Evolutionary conservation across 1,140 invertebrate genomes (phyloP).

Genomic region (Rhyzopertha dominica): DNA sequence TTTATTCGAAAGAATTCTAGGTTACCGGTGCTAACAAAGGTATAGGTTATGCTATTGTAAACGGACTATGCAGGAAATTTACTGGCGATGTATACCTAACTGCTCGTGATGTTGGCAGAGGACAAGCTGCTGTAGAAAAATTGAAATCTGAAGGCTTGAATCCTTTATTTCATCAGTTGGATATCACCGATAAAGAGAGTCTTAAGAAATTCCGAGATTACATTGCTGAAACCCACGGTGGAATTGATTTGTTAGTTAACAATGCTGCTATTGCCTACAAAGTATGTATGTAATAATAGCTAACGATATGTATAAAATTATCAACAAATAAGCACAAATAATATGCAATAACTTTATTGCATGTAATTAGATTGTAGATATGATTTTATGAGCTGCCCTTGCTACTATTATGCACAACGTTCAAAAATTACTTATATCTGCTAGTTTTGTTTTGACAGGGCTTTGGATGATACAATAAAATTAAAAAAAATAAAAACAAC

Average conservation of each 20-base stretch:
- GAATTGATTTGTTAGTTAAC: slow-evolving; percentile 76
- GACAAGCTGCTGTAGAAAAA: slow-evolving; percentile 50
- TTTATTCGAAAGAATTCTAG: slow-evolving; percentile 27
- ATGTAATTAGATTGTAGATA: too few relatives aligned
- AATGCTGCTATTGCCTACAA: slow-evolving; percentile 80
- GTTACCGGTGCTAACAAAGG: slow-evolving; percentile 76
- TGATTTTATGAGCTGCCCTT: too few relatives aligned
- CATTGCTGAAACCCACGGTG: slow-evolving; percentile 61
- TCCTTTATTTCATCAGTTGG: slow-evolving; percentile 59
- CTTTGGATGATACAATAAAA: too few relatives aligned
- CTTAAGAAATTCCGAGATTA: slow-evolving; percentile 51
- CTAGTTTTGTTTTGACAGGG: too few relatives aligned
- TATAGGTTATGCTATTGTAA: slow-evolving; percentile 66
- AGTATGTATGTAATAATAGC: slow-evolving; percentile 28
- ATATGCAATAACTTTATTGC: slow-evolving; percentile 1
- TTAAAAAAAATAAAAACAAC: too few relatives aligned
- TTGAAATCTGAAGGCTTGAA: slow-evolving; percentile 51
- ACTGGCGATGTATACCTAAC: slow-evolving; percentile 56
- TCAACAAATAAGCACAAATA: background rate
- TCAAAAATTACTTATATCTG: too few relatives aligned
- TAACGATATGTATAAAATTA: background rate
- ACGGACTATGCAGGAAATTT: slow-evolving; percentile 56
- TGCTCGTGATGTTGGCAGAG: slow-evolving; percentile 52
- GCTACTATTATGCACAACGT: too few relatives aligned
- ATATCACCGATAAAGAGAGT: slow-evolving; percentile 54